Evolutionary conservation across 1,140 invertebrate species (phyloP), one percentile per base, ranked within the genome.

Genomic region (Solenopsis invicta): DNA sequence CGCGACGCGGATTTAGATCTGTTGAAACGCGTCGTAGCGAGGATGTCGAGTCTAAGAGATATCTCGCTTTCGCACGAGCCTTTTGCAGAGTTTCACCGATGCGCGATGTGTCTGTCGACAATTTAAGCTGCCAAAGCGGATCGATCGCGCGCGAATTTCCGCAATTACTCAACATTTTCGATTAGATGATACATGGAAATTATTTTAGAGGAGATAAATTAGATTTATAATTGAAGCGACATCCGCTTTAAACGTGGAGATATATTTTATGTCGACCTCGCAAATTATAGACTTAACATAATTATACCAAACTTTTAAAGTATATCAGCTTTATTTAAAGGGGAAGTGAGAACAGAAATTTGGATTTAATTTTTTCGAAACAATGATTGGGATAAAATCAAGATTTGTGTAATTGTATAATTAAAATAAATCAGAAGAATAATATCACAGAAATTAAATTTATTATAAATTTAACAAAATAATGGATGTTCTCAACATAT

Each of bases 21-120:
- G 81, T 37, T 71, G 69, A 56, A 37, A 59, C 24, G 62, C 74
- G 75, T 76, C 24, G 56, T 56, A 5, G 37, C 56, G 74, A 4
- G 10, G n/a, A 59, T 18, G 54, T 13, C 10, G 41, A 8, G 2
- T 71, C 24, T 29, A 45, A 41, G 18, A 16, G 13, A 59, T 16
- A 41, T 56, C 29, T 54, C 16, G n/a, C 34, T 75, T 41, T 56
- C 18, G 2, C 34, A 6, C 29, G 50, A 75, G 29, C 16, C 6
- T 61, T 16, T 29, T 61, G 61, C 24, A 41, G 34, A 13, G 13
- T 74, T 50, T 69, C 24, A 50, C 5, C 21, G 24, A 29, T 16
- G 29, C 48, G 24, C 21, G 21, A 24, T 16, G 12, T 16, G 24
- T 16, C 24, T n/a, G 9, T 8, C 24, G 12, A 13, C 21, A 29